Percentiles rank a stretch among this genome's conserved stretches.
Conservation (phyloP, 2,888 invertebrate genomes). For the Eilema sororculum region DNA sequence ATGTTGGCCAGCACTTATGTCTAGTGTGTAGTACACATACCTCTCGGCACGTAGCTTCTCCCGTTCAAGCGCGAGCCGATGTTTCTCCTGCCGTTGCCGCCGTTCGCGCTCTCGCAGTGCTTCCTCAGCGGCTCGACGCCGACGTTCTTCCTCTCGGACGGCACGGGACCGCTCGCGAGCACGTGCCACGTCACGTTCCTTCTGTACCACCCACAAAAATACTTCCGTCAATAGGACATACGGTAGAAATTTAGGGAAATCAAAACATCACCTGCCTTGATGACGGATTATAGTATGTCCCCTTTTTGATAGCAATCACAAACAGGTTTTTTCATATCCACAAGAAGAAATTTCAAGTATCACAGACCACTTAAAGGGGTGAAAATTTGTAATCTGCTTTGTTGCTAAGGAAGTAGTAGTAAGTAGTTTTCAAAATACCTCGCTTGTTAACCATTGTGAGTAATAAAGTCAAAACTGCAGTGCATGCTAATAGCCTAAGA, state of each 20-base stretch:
- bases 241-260: not conserved
- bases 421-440: too few relatives aligned
- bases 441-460: too few relatives aligned
- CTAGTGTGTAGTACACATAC: conserved; percentile 48
- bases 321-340: too few relatives aligned
- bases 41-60: conserved; percentile 93
- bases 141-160: conserved; percentile 92
- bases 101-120: conserved; percentile 93
- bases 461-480: too few relatives aligned
- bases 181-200: conserved; percentile 91
- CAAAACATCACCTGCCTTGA: not conserved
- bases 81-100: conserved; percentile 94
- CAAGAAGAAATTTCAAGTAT: too few relatives aligned
- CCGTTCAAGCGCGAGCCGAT: conserved; percentile 92
- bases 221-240: not conserved
- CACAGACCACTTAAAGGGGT: too few relatives aligned
- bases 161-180: conserved; percentile 92
- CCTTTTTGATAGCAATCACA: too few relatives aligned
- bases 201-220: conserved; percentile 72
- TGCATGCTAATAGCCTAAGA: too few relatives aligned
- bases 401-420: too few relatives aligned
- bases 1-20: too few relatives aligned
- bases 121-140: conserved; percentile 92
- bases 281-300: too few relatives aligned
- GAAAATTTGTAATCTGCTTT: too few relatives aligned